Evolutionary conservation across 2,113 vertebrate species (phyloP).

Genomic region (Camarhynchus parvulus): DNA sequence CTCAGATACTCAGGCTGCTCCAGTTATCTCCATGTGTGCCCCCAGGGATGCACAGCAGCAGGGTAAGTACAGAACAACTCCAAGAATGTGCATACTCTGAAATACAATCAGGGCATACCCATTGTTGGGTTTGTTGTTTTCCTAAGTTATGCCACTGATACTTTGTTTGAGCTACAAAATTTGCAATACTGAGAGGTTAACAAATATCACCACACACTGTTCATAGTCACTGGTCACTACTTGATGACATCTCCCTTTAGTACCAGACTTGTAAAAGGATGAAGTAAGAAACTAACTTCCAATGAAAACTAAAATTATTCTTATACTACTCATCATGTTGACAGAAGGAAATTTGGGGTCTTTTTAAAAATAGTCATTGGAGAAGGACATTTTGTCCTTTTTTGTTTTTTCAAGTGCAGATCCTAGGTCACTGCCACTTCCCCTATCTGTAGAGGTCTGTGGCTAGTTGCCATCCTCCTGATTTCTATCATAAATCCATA

Average conservation of each 20-base stretch:
- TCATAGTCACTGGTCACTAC: background rate
- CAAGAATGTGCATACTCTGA: background rate
- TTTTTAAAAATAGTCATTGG: background rate
- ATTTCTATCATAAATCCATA: background rate
- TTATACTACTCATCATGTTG: background rate
- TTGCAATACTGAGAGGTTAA: background rate
- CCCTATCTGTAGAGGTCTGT: background rate
- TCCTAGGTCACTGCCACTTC: background rate
- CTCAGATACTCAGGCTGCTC: background rate
- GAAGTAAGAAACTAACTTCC: background rate
- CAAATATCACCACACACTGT: background rate
- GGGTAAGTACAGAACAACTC: background rate
- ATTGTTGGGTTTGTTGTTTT: background rate
- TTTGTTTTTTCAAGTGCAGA: background rate
- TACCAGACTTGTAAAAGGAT: background rate
- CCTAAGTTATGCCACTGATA: background rate
- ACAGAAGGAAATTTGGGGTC: background rate
- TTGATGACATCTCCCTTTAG: background rate
- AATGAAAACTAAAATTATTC: background rate
- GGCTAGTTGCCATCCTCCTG: background rate
- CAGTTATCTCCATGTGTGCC: fast-evolving
- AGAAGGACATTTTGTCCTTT: background rate
- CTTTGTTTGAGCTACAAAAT: background rate
- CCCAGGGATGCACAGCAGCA: background rate
- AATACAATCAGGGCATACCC: background rate